Conservation (phyloP, 2,113 vertebrate species). For the Catagonus wagneri region DNA sequence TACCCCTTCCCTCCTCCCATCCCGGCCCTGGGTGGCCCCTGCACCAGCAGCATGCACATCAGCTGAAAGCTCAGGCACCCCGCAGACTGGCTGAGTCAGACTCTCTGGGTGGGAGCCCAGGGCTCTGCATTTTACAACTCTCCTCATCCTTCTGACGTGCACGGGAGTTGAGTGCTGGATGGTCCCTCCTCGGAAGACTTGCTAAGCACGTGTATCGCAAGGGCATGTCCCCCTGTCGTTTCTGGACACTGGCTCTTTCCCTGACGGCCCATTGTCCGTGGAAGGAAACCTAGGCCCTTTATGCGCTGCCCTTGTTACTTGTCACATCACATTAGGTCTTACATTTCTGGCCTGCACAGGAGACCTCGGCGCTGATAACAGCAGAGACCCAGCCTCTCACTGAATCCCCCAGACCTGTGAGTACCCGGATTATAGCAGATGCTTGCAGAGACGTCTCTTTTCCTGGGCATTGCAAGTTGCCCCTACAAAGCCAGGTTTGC, state of each 20-base stretch:
- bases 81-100: not conserved
- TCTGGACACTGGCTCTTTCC: not conserved
- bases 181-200: not conserved
- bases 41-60: no score
- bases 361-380: not conserved
- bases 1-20: not conserved
- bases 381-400: not conserved
- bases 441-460: not conserved
- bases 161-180: not conserved
- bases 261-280: not conserved
- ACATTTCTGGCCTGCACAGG: not conserved
- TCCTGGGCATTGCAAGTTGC: not conserved
- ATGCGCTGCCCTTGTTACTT: not conserved
- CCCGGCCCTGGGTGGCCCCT: not conserved
- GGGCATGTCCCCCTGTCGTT: not conserved
- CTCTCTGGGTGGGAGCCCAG: not conserved
- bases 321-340: not conserved
- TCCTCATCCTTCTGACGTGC: accelerated
- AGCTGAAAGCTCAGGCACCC: no score
- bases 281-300: not conserved
- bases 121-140: not conserved
- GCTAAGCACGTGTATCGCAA: not conserved
- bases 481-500: not conserved
- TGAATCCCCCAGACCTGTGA: not conserved
- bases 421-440: not conserved